Conservation (phyloP, 2,113 vertebrate genomes). For the Bubalus kerabau region DNA sequence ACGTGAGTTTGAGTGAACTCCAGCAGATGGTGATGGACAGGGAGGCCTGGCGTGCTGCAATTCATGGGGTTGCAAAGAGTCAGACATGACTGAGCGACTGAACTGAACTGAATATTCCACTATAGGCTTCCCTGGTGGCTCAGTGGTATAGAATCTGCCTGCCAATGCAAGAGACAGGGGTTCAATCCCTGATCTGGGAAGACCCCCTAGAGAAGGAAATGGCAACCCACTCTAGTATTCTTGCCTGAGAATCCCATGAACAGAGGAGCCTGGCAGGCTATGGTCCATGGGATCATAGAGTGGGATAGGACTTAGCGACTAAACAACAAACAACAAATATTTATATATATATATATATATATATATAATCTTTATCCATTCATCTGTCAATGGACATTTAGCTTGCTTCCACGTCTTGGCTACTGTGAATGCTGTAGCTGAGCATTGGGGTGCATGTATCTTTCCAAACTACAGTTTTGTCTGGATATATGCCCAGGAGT, state of each 20-base stretch:
- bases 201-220: not conserved
- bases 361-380: not conserved
- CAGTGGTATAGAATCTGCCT: not conserved
- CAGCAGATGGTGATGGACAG: too few relatives aligned
- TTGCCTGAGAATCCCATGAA: not conserved
- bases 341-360: not conserved
- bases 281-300: not conserved
- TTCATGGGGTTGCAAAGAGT: too few relatives aligned
- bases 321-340: not conserved
- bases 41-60: fast-evolving
- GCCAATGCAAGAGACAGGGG: not conserved
- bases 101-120: not conserved
- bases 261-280: not conserved
- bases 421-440: not conserved
- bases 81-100: fast-evolving
- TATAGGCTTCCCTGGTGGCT: not conserved
- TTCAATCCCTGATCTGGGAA: not conserved
- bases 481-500: not conserved
- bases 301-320: not conserved
- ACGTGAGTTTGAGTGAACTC: too few relatives aligned
- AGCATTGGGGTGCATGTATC: not conserved
- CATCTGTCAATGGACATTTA: not conserved
- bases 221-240: not conserved
- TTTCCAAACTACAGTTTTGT: not conserved
- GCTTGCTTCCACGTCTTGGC: not conserved